Conservation (phyloP, 1,140 invertebrate genomes). For the Conus betulinus region DNA sequence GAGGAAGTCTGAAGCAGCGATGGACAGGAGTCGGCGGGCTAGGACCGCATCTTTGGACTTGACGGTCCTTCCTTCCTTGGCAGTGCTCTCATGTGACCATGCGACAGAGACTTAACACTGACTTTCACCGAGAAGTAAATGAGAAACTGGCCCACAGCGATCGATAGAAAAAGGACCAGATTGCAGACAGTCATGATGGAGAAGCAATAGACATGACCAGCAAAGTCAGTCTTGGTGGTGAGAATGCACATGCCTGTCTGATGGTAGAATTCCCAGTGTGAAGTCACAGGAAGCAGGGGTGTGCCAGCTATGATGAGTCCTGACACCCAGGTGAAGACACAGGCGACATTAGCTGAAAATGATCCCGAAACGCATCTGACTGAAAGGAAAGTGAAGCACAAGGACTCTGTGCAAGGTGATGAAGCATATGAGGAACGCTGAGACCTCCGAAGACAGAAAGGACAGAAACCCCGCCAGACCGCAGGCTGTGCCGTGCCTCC, state of each 20-base stretch:
- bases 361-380: no score
- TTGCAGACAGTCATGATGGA: constrained; percentile 51
- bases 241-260: constrained; percentile 54
- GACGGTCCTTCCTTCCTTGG: no score
- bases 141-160: constrained; percentile 45
- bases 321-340: background rate
- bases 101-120: background rate
- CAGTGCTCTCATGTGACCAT: background rate
- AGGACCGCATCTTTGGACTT: background rate
- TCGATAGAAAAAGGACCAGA: constrained; percentile 24
- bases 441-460: no score
- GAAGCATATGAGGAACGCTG: no score
- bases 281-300: background rate
- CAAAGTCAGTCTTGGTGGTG: constrained; percentile 22
- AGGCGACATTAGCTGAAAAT: background rate
- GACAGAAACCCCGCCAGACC: no score
- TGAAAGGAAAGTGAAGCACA: background rate
- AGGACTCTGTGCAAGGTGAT: background rate
- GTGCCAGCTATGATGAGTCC: background rate
- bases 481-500: no score
- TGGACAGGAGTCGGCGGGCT: background rate
- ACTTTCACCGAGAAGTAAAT: constrained; percentile 45
- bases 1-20: background rate
- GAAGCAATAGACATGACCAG: constrained; percentile 49
- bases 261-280: constrained; percentile 48